Base-by-base conservation (phyloP, 2,888 invertebrate species). In the Meliscaeva auricollis region DNA sequence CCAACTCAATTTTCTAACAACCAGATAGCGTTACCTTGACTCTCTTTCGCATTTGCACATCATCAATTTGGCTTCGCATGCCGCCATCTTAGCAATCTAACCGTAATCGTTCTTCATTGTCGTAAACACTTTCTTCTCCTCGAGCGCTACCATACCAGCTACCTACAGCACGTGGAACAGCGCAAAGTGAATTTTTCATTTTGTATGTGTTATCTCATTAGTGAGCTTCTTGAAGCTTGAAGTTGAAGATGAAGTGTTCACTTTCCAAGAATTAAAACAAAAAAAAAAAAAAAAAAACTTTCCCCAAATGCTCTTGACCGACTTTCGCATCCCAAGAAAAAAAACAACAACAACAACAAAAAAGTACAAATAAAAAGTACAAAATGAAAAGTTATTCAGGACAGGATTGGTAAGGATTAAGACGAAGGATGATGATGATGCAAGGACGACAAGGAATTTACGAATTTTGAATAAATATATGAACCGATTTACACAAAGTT, bases 161-260 rank as follows among this genome's bases (percentile, higher is more conserved):
- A 38, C 11, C 13, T 13, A 56, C 32, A 35, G 32, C 32, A 56
- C 54, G 46, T 54, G 72, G 54, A 44, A 30, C 56, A 56, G 35
- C 62, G 56, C 73, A 48, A 48, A 78, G 56, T 78, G 78, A 78
- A 75, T 75, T 80, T 52, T 69, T 35, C 46, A 80, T 54, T 62
- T 64, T 75, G 76, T 62, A 54, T 76, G 69, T 76, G 69, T 76
- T 81, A 81, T 70, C 76, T 76, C 81, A 76, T 81, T 76, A 81
- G 81, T 32, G 69, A 52, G 56, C 54, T 41, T 20, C 62, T 81
- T 68, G 38, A 46, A 69, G 38, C 41, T 62, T 52, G 35, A 50
- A 66, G 54, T 22, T 50, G 20, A 50, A 62, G 60, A 38, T 38
- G 38, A 38, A 38, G 38, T 17, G 77, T 20, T 52, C 68, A 38